A percentile compares a stretch with the other conserved stretches of the same genome.
These are phyloP conservation scores for Apeira syringaria DNA, from an alignment of 2,888 invertebrate species.

Conservation along the genomic window DNA sequence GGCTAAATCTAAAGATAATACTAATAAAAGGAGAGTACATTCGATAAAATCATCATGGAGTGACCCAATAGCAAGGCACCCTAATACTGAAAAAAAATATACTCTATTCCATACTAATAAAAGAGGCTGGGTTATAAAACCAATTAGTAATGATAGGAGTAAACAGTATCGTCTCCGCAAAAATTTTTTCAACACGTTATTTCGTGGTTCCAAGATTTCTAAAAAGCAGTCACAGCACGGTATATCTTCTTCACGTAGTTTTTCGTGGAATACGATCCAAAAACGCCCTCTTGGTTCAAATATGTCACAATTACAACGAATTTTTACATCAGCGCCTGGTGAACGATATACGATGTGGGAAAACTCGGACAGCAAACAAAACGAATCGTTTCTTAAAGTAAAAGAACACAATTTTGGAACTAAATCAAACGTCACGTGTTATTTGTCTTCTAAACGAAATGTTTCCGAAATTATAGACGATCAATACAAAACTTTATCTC, in stretches of 20 bases:
- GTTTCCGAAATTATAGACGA: too few relatives aligned
- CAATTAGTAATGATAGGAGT: background rate
- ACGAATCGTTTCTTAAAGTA: background rate
- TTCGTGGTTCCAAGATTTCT: background rate
- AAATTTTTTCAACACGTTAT: background rate
- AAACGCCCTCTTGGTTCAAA: background rate
- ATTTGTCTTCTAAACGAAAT: background rate
- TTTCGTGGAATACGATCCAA: background rate
- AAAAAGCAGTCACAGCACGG: background rate
- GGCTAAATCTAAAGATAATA: background rate
- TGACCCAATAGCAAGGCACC: background rate
- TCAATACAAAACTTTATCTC: background rate
- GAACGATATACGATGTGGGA: background rate
- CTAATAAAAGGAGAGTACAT: background rate
- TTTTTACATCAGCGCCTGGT: background rate
- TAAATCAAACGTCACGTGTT: background rate
- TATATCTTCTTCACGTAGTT: background rate
- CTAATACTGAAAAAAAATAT: background rate
- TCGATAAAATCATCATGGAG: background rate
- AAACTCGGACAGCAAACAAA: background rate
- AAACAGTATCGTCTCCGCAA: background rate
- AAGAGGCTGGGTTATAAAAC: constrained; percentile 4
- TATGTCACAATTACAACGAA: background rate
- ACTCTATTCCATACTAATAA: constrained; percentile 1
- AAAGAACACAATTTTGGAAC: background rate